phyloP scores from a whole-genome alignment of 2,888 invertebrate species.

The Melolontha melolontha region DNA sequence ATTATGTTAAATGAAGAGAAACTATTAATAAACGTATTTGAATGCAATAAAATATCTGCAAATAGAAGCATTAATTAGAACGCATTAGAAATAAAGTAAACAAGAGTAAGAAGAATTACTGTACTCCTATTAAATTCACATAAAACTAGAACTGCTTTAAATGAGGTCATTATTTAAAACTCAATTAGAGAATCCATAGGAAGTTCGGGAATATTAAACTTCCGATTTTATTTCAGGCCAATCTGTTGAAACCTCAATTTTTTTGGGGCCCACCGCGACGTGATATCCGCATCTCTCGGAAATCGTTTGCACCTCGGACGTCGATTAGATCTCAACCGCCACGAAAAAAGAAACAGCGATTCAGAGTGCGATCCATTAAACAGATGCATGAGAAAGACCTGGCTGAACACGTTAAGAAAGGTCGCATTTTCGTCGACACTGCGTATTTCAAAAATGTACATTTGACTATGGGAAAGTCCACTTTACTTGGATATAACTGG shows the following conservation, averaged over 20 bases:
- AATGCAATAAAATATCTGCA: too few relatives aligned
- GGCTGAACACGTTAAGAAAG: slow-evolving; percentile 44
- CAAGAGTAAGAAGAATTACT: too few relatives aligned
- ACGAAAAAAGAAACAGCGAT: slow-evolving; percentile 46
- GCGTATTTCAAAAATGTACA: slow-evolving; percentile 47
- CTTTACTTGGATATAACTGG: slow-evolving; percentile 4
- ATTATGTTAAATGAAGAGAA: too few relatives aligned
- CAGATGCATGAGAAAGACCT: slow-evolving; percentile 49
- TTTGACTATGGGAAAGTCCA: slow-evolving; percentile 30
- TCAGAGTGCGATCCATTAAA: slow-evolving; percentile 46
- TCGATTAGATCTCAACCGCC: slow-evolving; percentile 45
- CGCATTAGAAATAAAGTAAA: too few relatives aligned
- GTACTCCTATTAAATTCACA: too few relatives aligned
- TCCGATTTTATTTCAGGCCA: slow-evolving; percentile 41
- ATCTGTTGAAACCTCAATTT: slow-evolving; percentile 52
- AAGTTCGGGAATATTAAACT: too few relatives aligned
- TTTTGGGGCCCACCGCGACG: slow-evolving; percentile 51
- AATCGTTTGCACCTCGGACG: slow-evolving; percentile 46
- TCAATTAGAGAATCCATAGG: too few relatives aligned
- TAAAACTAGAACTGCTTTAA: too few relatives aligned
- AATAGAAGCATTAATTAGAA: too few relatives aligned
- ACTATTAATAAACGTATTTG: too few relatives aligned
- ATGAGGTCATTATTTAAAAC: too few relatives aligned
- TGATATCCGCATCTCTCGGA: slow-evolving; percentile 47
- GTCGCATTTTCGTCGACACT: slow-evolving; percentile 49